Base-by-base conservation (phyloP, 2,888 invertebrate genomes). In the Alcis repandata region DNA sequence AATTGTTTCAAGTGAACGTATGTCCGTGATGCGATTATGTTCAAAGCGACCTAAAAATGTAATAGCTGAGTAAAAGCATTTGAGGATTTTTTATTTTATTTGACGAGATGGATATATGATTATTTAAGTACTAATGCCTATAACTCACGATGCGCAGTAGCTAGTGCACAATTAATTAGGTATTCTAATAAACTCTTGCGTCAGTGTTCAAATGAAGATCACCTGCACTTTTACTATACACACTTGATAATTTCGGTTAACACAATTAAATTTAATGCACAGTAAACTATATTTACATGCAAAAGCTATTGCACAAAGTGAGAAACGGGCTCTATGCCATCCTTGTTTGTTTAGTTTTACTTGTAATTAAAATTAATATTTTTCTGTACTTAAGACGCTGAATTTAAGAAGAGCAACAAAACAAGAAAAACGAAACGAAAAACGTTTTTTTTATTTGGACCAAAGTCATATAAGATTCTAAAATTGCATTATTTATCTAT, bases 401-500 rank as follows among this genome's bases (percentile, higher is more conserved):
- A 19, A 13, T 17, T 36, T 33, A 13, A 36, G 17, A n/a, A n/a
- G 51, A 51, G 33, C 33, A 36, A n/a, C n/a, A n/a, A n/a, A n/a
- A n/a, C n/a, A n/a, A n/a, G n/a, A n/a, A 49, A 36, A 4, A 51
- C 6, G 19, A 19, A 51, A 19, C 19, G 36, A 19, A 48, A 15
- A n/a, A n/a, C 1, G n/a, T 48, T 27, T 46, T 54, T 33, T 32
- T 33, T 40, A 2, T 48, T 22, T n/a, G 56, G 43, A 33, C 54
- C 54, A 51, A 62, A 67, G 38, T 59, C 40, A 51, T 59, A 51
- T 41, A 41, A 41, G 19, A 43, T 32, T 33, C 41, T 51, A 32
- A 17, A 19, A 40, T 32, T 56, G 11, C 27, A 22, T 36, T 57
- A 20, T 38, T 48, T 46, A 58, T 11, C 10, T 19, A 36, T 10